These are phyloP conservation scores for Cossypha polioptera DNA, from an alignment of 2,797 vertebrate genomes.

Conservation along the genomic window DNA sequence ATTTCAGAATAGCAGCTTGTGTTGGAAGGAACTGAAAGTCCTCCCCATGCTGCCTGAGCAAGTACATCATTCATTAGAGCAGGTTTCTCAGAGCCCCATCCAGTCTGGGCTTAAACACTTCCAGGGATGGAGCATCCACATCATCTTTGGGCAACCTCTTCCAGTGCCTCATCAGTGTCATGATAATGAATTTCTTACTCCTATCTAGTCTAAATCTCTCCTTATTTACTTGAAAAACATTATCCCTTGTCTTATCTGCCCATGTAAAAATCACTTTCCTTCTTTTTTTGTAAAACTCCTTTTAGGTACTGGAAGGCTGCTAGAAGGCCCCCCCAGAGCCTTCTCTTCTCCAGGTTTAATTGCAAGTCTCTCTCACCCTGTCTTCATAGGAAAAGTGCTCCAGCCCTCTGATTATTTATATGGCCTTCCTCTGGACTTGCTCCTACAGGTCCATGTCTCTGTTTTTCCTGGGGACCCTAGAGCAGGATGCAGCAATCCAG, in stretches of 20 bases:
- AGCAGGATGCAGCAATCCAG: not conserved
- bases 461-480: not conserved
- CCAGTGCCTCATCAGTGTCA: not conserved
- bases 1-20: not conserved
- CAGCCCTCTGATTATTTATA: not conserved
- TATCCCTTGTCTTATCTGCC: not conserved
- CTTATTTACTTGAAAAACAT: not conserved
- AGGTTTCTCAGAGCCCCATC: not conserved
- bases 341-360: not conserved
- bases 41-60: rapidly evolving
- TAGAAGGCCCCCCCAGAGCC: not conserved
- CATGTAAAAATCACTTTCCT: too few species aligned
- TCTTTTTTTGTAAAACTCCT: not conserved
- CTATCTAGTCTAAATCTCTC: not conserved
- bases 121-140: too few species aligned
- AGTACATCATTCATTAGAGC: not conserved
- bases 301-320: not conserved
- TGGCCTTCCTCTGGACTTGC: not conserved
- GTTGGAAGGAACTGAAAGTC: not conserved
- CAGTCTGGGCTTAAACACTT: not conserved
- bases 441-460: not conserved
- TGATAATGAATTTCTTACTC: not conserved
- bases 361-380: not conserved
- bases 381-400: not conserved
- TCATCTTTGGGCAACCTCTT: too few species aligned